Conservation (phyloP, 2,888 invertebrate genomes). For the Lepidocyrtoides sp. region DNA sequence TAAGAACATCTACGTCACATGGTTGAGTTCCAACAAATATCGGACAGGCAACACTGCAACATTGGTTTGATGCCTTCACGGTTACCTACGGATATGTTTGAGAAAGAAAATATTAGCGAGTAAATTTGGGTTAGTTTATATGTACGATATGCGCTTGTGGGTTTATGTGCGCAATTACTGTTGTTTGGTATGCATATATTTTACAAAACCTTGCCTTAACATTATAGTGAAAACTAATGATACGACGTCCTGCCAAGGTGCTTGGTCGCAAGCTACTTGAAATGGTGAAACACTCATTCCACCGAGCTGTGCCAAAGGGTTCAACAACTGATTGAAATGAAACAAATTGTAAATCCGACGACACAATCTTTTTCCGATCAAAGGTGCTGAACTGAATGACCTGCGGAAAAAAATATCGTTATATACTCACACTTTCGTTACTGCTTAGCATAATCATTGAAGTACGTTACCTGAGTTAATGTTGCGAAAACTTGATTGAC, state of each 20-base stretch:
- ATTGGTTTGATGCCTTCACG: neutral
- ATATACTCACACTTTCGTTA: neutral
- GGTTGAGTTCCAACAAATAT: conserved; percentile 46
- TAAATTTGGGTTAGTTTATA: neutral
- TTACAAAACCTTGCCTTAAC: conserved; percentile 21
- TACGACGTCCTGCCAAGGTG: conserved; percentile 28
- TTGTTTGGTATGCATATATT: neutral
- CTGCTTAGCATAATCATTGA: neutral
- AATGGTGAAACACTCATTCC: conserved; percentile 32
- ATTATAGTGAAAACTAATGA: conserved; percentile 30
- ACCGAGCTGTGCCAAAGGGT: neutral
- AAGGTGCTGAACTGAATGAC: conserved; percentile 42
- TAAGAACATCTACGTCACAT: neutral
- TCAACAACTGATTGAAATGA: neutral
- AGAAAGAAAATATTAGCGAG: conserved; percentile 6
- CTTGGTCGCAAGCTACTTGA: conserved; percentile 8
- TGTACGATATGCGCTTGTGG: too few species aligned
- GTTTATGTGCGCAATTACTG: too few species aligned
- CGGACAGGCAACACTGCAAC: neutral
- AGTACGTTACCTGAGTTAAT: conserved; percentile 42
- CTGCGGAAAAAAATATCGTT: conserved; percentile 2
- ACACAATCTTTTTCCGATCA: conserved; percentile 10
- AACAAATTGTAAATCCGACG: neutral
- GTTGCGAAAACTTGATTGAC: conserved; percentile 6
- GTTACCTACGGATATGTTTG: neutral